Conservation (phyloP, 92 coral and sea anemone species). For the Porites rus region DNA sequence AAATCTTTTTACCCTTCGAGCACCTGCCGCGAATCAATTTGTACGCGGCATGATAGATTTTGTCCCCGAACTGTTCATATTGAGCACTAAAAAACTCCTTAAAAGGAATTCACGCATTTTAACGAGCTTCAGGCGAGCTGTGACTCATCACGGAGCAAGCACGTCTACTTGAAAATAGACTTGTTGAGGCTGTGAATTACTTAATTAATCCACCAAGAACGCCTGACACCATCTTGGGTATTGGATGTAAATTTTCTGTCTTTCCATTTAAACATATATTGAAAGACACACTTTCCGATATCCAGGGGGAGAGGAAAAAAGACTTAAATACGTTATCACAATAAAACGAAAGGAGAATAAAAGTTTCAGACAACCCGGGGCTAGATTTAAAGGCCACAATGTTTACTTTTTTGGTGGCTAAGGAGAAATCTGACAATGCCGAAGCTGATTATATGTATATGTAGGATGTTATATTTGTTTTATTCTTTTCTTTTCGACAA, state of each 20-base stretch:
- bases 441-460: slow-evolving; percentile 3
- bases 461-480: slow-evolving; percentile 7
- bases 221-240: slow-evolving; percentile 13
- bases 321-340: background rate
- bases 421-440: background rate
- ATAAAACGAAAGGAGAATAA: background rate
- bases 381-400: background rate
- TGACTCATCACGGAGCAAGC: slow-evolving; percentile 10
- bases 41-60: slow-evolving; percentile 43
- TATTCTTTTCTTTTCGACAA: background rate
- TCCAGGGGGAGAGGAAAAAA: slow-evolving; percentile 6
- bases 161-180: background rate
- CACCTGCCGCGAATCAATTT: slow-evolving; percentile 38
- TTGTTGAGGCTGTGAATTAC: background rate
- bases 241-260: background rate
- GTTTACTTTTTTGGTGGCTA: background rate
- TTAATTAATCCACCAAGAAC: slow-evolving; percentile 5
- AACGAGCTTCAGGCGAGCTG: slow-evolving; percentile 7
- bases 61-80: slow-evolving; percentile 39
- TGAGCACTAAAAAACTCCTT: slow-evolving; percentile 42
- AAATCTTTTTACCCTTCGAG: slow-evolving; percentile 7
- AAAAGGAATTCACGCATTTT: slow-evolving; percentile 33
- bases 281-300: background rate
- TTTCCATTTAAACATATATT: slow-evolving; percentile 7
- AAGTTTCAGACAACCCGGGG: background rate